phyloP scores from a whole-genome alignment of 2,113 vertebrate genomes.

The Misgurnus mizolepis region DNA sequence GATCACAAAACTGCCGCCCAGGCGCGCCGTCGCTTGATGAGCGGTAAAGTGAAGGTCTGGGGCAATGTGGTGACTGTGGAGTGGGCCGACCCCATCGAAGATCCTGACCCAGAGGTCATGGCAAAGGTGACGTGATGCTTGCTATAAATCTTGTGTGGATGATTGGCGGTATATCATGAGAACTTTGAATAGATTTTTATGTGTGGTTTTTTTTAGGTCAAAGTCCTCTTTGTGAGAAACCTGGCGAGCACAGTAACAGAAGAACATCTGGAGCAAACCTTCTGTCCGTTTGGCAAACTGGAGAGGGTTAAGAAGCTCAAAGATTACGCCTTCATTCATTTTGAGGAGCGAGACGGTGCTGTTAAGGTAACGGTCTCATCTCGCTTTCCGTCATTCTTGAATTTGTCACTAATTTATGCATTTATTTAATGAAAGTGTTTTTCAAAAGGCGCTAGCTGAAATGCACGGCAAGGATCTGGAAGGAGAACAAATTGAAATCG shows the following conservation, averaged over 20 bases:
- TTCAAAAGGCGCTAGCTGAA: constrained; percentile 89
- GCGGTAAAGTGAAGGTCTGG: constrained; percentile 99
- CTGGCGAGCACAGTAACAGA: constrained; percentile 96
- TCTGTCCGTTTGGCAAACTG: constrained; percentile 96
- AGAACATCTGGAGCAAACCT: constrained; percentile 97
- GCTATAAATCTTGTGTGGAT: no score
- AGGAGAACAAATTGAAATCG: constrained; percentile 98
- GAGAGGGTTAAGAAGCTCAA: constrained; percentile 98
- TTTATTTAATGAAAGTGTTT: constrained; percentile 16
- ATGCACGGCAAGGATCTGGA: constrained; percentile 99
- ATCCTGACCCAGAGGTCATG: constrained; percentile 99
- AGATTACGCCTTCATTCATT: constrained; percentile 99
- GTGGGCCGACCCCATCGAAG: constrained; percentile 99
- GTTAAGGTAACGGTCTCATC: constrained; percentile 83
- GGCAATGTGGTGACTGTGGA: constrained; percentile 98
- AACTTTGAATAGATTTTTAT: not conserved
- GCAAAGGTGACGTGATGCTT: constrained; percentile 84
- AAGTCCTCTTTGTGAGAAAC: constrained; percentile 98
- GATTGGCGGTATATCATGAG: no score
- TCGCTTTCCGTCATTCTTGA: not conserved
- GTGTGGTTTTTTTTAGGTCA: constrained; percentile 77
- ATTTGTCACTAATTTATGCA: not conserved
- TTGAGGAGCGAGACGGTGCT: constrained; percentile 96
- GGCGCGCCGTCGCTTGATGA: constrained; percentile 96
- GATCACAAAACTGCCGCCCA: constrained; percentile 99